A percentile compares a stretch with the other conserved stretches of the same genome.
Conservation (phyloP, 2,797 vertebrate genomes). For the Synaphobranchus kaupii region DNA sequence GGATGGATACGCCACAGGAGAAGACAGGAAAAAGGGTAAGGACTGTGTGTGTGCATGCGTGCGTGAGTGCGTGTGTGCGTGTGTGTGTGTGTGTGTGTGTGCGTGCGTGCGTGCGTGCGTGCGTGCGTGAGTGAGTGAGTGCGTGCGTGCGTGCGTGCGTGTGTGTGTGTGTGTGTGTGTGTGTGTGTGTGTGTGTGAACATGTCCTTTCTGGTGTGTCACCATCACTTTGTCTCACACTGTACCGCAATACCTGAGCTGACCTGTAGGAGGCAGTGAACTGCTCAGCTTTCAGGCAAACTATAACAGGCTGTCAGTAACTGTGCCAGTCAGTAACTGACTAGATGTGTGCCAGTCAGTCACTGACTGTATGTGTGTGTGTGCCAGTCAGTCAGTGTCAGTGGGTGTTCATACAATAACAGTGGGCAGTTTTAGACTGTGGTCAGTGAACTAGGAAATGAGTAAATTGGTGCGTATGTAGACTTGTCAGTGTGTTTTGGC, state of each 20-base stretch:
- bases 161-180: background rate
- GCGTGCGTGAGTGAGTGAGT: too few relatives aligned
- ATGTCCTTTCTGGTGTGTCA: background rate
- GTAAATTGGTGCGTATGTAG: background rate
- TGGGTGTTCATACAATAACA: background rate
- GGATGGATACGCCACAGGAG: constrained; percentile 48
- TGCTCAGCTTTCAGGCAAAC: background rate
- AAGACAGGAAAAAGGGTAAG: constrained; percentile 56
- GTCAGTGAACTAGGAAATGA: background rate
- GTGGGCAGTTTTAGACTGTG: background rate
- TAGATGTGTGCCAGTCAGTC: too few relatives aligned
- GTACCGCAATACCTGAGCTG: background rate
- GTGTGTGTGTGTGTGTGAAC: background rate
- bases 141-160: background rate
- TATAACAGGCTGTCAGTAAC: too few relatives aligned
- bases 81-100: background rate
- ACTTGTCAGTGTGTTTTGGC: background rate
- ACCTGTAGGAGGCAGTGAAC: background rate
- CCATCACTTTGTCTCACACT: background rate
- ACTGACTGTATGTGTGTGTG: too few relatives aligned
- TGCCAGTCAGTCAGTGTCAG: background rate
- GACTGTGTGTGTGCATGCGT: background rate
- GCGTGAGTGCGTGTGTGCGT: background rate
- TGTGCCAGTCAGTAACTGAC: too few relatives aligned
- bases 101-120: background rate